phyloP scores from a whole-genome alignment of 2,888 invertebrate genomes.

The Thyatira batis region DNA sequence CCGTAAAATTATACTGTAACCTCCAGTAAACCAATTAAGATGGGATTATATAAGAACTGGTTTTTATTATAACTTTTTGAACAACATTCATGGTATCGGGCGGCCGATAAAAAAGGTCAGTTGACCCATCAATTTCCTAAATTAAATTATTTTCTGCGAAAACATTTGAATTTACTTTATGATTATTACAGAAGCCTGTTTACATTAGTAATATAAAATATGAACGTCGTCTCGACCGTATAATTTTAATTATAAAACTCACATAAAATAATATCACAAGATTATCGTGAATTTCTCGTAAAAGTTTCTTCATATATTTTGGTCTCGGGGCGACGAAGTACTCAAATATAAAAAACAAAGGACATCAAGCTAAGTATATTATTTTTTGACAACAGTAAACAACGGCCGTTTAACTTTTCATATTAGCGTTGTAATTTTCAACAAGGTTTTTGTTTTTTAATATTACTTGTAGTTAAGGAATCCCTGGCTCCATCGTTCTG shows the following conservation, averaged over 20 bases:
- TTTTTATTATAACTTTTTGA: neutral
- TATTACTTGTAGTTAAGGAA: conserved; percentile 24
- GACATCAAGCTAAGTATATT: conserved; percentile 30
- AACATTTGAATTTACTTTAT: no score
- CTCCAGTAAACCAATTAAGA: conserved; percentile 56
- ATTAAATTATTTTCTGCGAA: no score
- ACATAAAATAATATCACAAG: conserved; percentile 34
- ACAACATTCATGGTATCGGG: neutral
- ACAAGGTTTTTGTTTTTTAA: conserved; percentile 32
- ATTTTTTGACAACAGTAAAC: conserved; percentile 60
- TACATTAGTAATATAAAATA: neutral
- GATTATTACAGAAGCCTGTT: no score
- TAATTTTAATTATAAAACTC: neutral
- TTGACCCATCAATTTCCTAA: no score
- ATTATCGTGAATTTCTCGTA: conserved; percentile 34
- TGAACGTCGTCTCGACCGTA: neutral
- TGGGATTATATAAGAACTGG: conserved; percentile 7
- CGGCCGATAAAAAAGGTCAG: no score
- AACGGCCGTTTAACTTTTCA: conserved; percentile 65
- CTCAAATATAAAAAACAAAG: conserved; percentile 41
- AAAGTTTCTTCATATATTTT: conserved; percentile 45
- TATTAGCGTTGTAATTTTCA: conserved; percentile 44
- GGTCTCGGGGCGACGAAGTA: conserved; percentile 37
- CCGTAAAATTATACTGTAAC: conserved; percentile 59
- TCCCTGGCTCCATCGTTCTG: conserved; percentile 31